These are phyloP conservation scores for Trichomycterus rosablanca DNA, from an alignment of 2,113 vertebrate species.

Conservation along the genomic window DNA sequence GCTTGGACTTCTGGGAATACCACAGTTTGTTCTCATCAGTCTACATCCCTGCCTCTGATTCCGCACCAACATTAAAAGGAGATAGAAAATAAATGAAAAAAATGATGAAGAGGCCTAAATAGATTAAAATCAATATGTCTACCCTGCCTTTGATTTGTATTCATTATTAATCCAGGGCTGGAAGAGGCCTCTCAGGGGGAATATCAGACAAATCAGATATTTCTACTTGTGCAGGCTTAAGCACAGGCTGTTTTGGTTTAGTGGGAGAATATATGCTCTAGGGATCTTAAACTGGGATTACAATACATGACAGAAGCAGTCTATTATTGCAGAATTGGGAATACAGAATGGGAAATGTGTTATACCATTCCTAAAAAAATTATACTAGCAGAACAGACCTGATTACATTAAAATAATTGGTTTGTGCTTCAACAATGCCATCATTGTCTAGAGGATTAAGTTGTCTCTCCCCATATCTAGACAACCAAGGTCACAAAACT, in stretches of 20 bases:
- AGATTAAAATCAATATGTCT: constrained; percentile 58
- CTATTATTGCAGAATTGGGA: constrained; percentile 9
- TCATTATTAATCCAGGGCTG: constrained; percentile 53
- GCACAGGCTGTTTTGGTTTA: constrained; percentile 13
- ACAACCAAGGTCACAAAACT: too few species aligned
- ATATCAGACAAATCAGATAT: constrained; percentile 38
- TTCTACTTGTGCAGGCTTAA: too few species aligned
- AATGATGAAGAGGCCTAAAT: constrained; percentile 42
- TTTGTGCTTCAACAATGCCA: too few species aligned
- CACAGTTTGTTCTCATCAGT: constrained; percentile 15
- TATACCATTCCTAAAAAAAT: too few species aligned
- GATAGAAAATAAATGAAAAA: constrained; percentile 32
- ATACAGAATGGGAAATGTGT: too few species aligned
- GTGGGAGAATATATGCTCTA: constrained; percentile 5
- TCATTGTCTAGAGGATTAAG: too few species aligned
- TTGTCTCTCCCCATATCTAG: too few species aligned
- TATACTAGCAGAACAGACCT: too few species aligned
- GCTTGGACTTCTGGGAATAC: not conserved
- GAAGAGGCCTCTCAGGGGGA: constrained; percentile 42
- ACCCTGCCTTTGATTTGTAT: constrained; percentile 42
- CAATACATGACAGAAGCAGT: constrained; percentile 14
- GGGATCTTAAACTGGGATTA: constrained; percentile 9
- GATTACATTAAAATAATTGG: too few species aligned
- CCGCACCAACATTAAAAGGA: constrained; percentile 26
- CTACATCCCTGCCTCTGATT: not conserved